Base-by-base conservation (phyloP, 2,888 invertebrate genomes). In the Emmelina monodactyla region DNA sequence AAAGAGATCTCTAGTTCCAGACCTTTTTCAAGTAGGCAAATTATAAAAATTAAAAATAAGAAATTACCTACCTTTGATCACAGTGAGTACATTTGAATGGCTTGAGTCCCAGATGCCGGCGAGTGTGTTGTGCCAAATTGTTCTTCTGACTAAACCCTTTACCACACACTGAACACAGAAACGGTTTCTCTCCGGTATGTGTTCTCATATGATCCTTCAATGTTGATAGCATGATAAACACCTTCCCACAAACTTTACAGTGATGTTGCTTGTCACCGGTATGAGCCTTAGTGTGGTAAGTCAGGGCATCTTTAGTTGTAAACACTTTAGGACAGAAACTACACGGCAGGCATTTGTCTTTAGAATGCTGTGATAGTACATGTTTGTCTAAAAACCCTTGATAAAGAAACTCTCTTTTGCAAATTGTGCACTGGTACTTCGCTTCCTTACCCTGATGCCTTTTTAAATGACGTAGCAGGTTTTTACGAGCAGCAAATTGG, bases 151-250 rank as follows among this genome's bases (percentile, higher is more conserved):
- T 82, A 37, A 85, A 85, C 0, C 83, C 81, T 33, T 80, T 73
- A 0, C 84, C 84, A 30, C 85, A 85, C 0, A 82, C 68, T 0
- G 83, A 79, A 42, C 82, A 82, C 0, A 84, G 51, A 39, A 76
- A 85, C 0, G 85, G 85, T 19, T 83, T 83, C 46, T 85, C 85
- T 0, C 85, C 85, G 0, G 83, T 84, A 39, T 85, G 85, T 0
- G 60, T 71, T 52, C 85, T 56, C 47, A 83, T 58, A 46, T 85
- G 85, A 42, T 85, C 85, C 16, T 76, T 83, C 28, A 85, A 50
- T 0, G 85, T 82, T 1, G 84, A 84, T 10, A 79, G 42, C 82
- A 85, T 83, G 1, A 72, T 46, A 33, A 75, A 76, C 0, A 62
- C 57, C 38, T 81, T 82, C 15, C 53, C 58, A 41, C 82, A 82